phyloP scores from a whole-genome alignment of 1,140 invertebrate genomes.

The Drosophila funebris region DNA sequence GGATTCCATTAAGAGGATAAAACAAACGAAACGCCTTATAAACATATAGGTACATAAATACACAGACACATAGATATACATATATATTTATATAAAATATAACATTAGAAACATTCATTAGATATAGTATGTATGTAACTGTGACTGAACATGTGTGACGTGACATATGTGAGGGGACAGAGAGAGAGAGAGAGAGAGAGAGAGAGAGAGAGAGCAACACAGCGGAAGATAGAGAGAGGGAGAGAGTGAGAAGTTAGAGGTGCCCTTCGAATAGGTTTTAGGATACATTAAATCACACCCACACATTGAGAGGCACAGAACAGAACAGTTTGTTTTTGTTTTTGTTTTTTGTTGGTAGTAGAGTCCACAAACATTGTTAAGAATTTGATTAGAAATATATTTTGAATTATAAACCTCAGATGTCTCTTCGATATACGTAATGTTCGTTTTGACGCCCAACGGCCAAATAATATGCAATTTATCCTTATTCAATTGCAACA shows the following conservation, averaged over 20 bases:
- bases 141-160: slow-evolving; percentile 45
- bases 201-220: slow-evolving; percentile 13
- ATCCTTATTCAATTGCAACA: slow-evolving; percentile 99
- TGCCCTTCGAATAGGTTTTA: slow-evolving; percentile 46
- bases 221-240: background rate
- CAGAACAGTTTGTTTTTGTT: slow-evolving; percentile 18
- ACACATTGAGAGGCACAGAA: slow-evolving; percentile 35
- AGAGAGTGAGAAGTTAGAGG: slow-evolving; percentile 58
- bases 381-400: slow-evolving; percentile 32
- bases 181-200: slow-evolving; percentile 32
- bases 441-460: slow-evolving; percentile 96
- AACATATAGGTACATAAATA: slow-evolving; percentile 16
- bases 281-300: slow-evolving; percentile 40
- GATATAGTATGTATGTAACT: slow-evolving; percentile 34
- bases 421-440: slow-evolving; percentile 95
- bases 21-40: slow-evolving; percentile 41
- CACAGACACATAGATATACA: background rate
- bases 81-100: too few species aligned
- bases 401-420: slow-evolving; percentile 88
- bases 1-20: slow-evolving; percentile 50
- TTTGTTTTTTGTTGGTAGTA: slow-evolving; percentile 30
- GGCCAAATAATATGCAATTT: slow-evolving; percentile 97
- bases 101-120: slow-evolving; percentile 44
- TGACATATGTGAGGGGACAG: slow-evolving; percentile 48
- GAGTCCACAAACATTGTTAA: slow-evolving; percentile 35